A percentile compares a stretch with the other conserved stretches of the same genome.
These are phyloP conservation scores for Eupsilia transversa DNA, from an alignment of 2,888 invertebrate genomes.

Conservation along the genomic window DNA sequence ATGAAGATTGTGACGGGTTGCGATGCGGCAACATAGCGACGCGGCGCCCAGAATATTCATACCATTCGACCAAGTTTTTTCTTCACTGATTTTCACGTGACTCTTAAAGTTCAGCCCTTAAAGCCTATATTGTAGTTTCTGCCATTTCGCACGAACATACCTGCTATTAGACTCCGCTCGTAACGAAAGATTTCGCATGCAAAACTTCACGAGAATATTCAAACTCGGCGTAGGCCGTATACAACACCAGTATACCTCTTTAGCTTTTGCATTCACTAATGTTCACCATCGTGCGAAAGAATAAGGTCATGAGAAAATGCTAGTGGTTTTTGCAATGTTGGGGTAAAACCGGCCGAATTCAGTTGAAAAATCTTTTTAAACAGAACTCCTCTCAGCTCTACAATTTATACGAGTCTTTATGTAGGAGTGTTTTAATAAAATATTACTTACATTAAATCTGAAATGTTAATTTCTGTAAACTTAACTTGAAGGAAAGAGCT, in stretches of 20 bases:
- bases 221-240: slow-evolving; percentile 54
- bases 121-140: slow-evolving; percentile 61
- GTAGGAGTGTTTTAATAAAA: slow-evolving; percentile 24
- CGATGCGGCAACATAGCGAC: slow-evolving; percentile 57
- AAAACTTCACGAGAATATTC: slow-evolving; percentile 66
- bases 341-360: slow-evolving; percentile 27
- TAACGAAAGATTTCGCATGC: slow-evolving; percentile 65
- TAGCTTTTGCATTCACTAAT: slow-evolving; percentile 55
- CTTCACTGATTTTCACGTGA: slow-evolving; percentile 44
- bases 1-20: slow-evolving; percentile 70
- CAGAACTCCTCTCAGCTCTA: slow-evolving; percentile 16
- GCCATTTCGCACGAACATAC: slow-evolving; percentile 44
- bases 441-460: slow-evolving; percentile 9
- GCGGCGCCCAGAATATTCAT: slow-evolving; percentile 66
- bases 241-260: slow-evolving; percentile 49
- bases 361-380: slow-evolving; percentile 34
- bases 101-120: slow-evolving; percentile 60
- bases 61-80: slow-evolving; percentile 53
- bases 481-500: slow-evolving; percentile 22
- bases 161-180: slow-evolving; percentile 45
- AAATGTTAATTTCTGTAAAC: slow-evolving; percentile 27
- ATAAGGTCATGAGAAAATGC: slow-evolving; percentile 57
- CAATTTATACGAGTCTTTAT: slow-evolving; percentile 23
- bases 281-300: slow-evolving; percentile 55
- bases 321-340: slow-evolving; percentile 38